Evolutionary conservation across 2,113 vertebrate species (phyloP).

Genomic region (Lepisosteus osseus): DNA sequence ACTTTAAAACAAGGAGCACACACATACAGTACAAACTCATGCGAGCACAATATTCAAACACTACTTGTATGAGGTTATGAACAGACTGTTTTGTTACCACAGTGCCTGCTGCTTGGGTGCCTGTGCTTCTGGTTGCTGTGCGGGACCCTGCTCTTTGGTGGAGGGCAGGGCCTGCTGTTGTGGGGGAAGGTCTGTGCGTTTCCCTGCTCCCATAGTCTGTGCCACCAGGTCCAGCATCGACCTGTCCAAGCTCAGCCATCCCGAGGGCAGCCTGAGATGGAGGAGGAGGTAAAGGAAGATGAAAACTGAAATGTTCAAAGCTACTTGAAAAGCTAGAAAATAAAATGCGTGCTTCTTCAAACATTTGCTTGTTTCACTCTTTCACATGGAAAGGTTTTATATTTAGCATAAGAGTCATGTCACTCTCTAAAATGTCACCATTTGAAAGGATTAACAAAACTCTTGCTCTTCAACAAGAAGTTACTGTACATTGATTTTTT

Average conservation of each 20-base stretch:
- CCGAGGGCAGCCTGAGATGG: conserved; percentile 76
- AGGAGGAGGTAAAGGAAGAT: conserved; percentile 1
- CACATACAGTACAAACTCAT: too few relatives aligned
- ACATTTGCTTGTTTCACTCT: too few relatives aligned
- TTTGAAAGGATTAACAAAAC: too few relatives aligned
- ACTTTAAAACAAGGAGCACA: too few relatives aligned
- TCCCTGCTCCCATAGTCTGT: conserved; percentile 74
- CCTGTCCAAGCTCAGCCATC: conserved; percentile 86
- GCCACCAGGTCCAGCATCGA: conserved; percentile 82
- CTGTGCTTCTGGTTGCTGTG: neutral
- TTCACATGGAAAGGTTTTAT: too few relatives aligned
- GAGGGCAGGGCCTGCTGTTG: conserved; percentile 17
- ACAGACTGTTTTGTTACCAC: conserved; percentile 38
- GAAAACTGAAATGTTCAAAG: neutral
- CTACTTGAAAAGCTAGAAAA: neutral
- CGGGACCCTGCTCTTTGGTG: conserved; percentile 21
- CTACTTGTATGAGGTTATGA: neutral
- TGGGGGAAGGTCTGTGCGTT: conserved; percentile 61
- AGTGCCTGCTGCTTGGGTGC: conserved; percentile 32
- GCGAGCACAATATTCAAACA: neutral
- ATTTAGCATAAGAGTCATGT: too few relatives aligned
- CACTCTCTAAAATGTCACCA: too few relatives aligned
- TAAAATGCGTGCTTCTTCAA: too few relatives aligned
- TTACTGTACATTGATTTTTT: too few relatives aligned
- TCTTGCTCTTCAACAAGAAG: too few relatives aligned